phyloP scores from a whole-genome alignment of 2,888 invertebrate species.

The Tipula helvola region DNA sequence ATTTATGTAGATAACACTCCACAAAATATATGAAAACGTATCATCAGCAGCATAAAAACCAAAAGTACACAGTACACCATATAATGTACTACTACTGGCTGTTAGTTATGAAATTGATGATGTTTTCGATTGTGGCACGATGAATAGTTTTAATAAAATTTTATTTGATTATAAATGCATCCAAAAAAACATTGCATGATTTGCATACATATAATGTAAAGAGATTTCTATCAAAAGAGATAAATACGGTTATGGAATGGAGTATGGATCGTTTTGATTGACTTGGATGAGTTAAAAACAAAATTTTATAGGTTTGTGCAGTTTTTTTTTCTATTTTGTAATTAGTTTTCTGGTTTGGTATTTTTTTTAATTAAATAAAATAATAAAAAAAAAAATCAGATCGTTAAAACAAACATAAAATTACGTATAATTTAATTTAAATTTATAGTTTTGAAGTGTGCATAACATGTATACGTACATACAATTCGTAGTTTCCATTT shows the following conservation, averaged over 20 bases:
- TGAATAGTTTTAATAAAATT: not conserved
- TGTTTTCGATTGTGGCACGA: not conserved
- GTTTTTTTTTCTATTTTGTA: not conserved
- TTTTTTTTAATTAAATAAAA: not conserved
- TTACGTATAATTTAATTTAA: not conserved
- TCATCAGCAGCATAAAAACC: not conserved
- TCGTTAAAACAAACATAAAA: not conserved
- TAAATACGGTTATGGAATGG: not conserved
- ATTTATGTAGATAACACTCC: not conserved
- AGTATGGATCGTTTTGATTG: not conserved
- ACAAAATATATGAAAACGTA: not conserved
- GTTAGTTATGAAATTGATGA: not conserved
- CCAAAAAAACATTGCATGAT: not conserved
- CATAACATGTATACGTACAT: no score
- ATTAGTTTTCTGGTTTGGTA: not conserved
- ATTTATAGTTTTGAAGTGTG: not conserved
- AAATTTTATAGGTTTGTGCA: not conserved
- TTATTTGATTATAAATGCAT: not conserved
- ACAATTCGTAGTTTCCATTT: not conserved
- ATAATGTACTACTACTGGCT: not conserved
- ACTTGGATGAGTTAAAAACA: not conserved
- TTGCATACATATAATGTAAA: not conserved
- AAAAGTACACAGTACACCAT: not conserved
- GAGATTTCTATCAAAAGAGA: not conserved
- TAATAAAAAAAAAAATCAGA: not conserved